Base-by-base conservation (phyloP, 2,888 invertebrate genomes). In the Actias luna region DNA sequence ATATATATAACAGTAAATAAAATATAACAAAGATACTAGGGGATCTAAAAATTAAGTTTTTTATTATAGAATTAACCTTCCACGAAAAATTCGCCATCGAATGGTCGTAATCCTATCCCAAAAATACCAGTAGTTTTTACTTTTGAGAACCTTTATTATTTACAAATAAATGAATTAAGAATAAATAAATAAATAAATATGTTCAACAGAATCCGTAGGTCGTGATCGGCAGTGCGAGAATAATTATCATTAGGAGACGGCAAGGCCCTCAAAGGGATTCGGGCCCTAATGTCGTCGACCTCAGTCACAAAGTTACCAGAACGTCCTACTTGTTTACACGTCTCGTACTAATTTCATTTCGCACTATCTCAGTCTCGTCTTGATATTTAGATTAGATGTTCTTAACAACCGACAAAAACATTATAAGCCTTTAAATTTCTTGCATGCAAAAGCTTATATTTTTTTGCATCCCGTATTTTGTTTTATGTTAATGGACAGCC, bases 171-270 rank as follows among this genome's bases (percentile, higher is more conserved):
- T 22, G 5, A 22, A 22, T 42, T 10, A 7, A 1, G 5, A 46
- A 22, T 22, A 22, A 10, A 46, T 10, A 46, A 46, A 46, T 46
- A 22, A 46, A 22, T 22, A 22, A 22, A 22, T 12, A n/a, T n/a
- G n/a, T 10, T 0, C 12, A 42, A 10, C 46, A 46, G 46, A 46
- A 46, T 46, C 22, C 12, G 46, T 10, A 65, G 16, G 27, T 46
- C 25, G 22, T 12, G 58, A 61, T 27, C 62, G 70, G 69, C 66
- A 67, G 60, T 59, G 55, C 65, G 61, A 64, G 66, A 65, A 63
- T 60, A 69, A 72, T 73, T 72, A 73, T 65, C 73, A 72, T 74
- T 73, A 74, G 67, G 36, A 12, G 18, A 55, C 62, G 63, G 66
- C 64, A 67, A 73, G 66, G 64, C 69, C 67, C 68, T 60, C 10